phyloP scores from a whole-genome alignment of 2,888 invertebrate genomes.

The Orchesella flavescens region DNA sequence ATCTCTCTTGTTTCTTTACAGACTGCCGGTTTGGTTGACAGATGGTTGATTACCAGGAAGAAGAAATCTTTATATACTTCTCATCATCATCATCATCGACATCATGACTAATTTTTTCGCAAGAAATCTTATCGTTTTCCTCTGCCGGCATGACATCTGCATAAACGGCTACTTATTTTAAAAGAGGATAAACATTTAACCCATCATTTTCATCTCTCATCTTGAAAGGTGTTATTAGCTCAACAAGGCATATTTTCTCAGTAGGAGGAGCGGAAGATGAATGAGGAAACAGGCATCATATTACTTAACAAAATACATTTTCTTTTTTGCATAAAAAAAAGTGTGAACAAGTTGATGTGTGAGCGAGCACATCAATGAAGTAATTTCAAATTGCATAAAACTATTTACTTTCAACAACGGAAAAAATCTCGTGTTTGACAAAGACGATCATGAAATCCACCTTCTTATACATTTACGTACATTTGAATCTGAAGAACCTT shows the following conservation, averaged over 20 bases:
- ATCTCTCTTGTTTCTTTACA: background rate
- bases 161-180: no score
- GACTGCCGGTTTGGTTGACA: slow-evolving; percentile 1
- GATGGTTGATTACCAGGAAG: slow-evolving; percentile 27
- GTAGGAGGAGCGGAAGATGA: background rate
- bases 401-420: background rate
- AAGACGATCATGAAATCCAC: no score
- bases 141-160: background rate
- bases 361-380: no score
- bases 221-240: slow-evolving; percentile 20
- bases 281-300: background rate
- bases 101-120: background rate
- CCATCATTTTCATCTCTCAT: background rate
- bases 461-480: no score
- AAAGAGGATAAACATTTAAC: slow-evolving; percentile 1
- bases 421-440: no score
- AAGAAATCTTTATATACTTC: background rate
- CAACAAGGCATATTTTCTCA: background rate
- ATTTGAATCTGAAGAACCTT: no score
- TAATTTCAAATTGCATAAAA: background rate
- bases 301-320: background rate
- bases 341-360: no score
- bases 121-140: background rate
- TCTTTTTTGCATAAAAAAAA: no score
- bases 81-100: background rate